Evolutionary conservation across 1,140 invertebrate species (phyloP).

Genomic region (Pristionchus pacificus): DNA sequence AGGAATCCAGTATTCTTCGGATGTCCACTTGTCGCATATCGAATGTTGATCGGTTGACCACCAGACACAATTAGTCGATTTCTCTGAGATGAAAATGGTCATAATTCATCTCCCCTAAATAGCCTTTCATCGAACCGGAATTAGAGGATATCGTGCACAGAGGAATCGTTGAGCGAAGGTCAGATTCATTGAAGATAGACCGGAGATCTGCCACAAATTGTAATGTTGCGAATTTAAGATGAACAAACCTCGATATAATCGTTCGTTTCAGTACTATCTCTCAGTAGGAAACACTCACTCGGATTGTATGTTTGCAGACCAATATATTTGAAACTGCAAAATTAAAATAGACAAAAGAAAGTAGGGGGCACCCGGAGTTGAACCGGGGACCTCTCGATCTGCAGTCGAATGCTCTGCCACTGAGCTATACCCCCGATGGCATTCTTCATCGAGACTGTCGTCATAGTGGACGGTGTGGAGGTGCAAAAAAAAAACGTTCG

Average conservation of each 20-base stretch:
- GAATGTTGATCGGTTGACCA: neutral
- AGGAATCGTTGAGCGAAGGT: neutral
- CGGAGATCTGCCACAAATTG: no score
- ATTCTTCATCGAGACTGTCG: no score
- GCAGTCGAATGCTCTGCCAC: constrained; percentile 63
- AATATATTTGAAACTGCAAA: neutral
- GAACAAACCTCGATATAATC: no score
- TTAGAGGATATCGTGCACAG: no score
- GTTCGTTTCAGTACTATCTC: no score
- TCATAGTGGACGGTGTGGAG: no score
- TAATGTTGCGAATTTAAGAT: no score
- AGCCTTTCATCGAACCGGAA: no score
- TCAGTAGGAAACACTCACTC: no score
- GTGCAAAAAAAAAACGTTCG: no score
- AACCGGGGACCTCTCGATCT: constrained; percentile 63
- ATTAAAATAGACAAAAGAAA: neutral
- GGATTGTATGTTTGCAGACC: neutral
- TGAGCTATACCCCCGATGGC: constrained; percentile 58
- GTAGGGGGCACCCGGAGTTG: constrained; percentile 58
- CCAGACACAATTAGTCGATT: neutral
- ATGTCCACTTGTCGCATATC: neutral
- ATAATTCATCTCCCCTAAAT: no score
- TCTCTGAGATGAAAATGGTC: neutral
- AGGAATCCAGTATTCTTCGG: neutral
- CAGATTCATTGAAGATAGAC: no score